Conservation (phyloP, 2,888 invertebrate species). For the Yponomeuta cagnagella region DNA sequence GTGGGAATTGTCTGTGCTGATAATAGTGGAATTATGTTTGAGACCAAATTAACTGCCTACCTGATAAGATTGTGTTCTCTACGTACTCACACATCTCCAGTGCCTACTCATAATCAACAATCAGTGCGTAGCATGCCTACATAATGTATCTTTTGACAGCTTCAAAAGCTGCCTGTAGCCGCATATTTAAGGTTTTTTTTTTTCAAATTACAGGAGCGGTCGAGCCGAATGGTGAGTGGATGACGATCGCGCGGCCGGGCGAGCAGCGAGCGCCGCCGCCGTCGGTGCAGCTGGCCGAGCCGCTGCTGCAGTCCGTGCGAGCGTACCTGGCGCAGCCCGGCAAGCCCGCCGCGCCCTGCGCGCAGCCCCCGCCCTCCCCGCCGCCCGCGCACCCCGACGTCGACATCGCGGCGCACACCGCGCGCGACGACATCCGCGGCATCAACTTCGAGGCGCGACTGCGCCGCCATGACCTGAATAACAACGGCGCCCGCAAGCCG, state of each 20-base stretch:
- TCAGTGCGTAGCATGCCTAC: too few species aligned
- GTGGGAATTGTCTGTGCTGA: too few species aligned
- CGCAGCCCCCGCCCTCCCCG: conserved; percentile 44
- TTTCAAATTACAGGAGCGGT: conserved; percentile 57
- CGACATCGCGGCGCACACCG: conserved; percentile 59
- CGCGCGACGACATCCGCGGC: conserved; percentile 62
- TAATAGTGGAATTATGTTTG: too few species aligned
- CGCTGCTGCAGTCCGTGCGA: conserved; percentile 67
- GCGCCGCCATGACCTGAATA: conserved; percentile 70
- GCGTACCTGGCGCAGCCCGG: conserved; percentile 53
- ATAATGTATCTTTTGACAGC: too few species aligned
- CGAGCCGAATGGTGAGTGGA: conserved; percentile 69
- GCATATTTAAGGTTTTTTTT: conserved; percentile 19
- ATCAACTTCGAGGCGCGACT: conserved; percentile 66
- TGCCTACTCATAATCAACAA: too few species aligned
- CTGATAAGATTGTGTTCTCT: too few species aligned
- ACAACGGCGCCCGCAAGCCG: conserved; percentile 56
- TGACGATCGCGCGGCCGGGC: conserved; percentile 67
- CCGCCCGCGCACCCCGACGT: conserved; percentile 49
- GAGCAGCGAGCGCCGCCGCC: conserved; percentile 60
- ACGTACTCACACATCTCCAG: too few species aligned
- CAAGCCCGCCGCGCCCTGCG: conserved; percentile 44
- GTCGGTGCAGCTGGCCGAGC: conserved; percentile 60
- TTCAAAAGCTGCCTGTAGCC: too few species aligned
- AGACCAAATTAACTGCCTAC: too few species aligned